phyloP scores from a whole-genome alignment of 2,888 invertebrate genomes.

The Pardosa pseudoannulata region DNA sequence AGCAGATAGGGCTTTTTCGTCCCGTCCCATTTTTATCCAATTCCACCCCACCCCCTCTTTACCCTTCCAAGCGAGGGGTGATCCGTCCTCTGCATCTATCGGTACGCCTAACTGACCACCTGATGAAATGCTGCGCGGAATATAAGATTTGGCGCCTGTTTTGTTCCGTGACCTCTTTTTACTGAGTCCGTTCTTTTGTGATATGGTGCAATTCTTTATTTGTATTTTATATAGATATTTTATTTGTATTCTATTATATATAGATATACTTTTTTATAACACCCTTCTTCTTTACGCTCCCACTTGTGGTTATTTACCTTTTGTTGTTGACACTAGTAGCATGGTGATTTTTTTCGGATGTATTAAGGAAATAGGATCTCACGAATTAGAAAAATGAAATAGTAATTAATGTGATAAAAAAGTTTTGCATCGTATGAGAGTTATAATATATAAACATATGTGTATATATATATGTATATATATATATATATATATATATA shows the following conservation, averaged over 20 bases:
- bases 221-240: too few species aligned
- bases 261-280: too few species aligned
- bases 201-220: neutral
- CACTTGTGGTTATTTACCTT: neutral
- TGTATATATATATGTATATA: too few species aligned
- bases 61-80: constrained; percentile 26
- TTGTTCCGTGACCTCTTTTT: constrained; percentile 15
- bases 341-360: too few species aligned
- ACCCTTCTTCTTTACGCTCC: neutral
- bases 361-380: too few species aligned
- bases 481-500: too few species aligned
- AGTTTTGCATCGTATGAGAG: too few species aligned
- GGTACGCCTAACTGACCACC: constrained; percentile 49
- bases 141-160: constrained; percentile 60
- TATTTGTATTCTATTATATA: too few species aligned
- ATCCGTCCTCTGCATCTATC: constrained; percentile 52
- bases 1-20: constrained; percentile 49
- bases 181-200: neutral
- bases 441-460: too few species aligned
- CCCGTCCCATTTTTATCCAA: constrained; percentile 29
- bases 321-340: too few species aligned
- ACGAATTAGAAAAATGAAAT: too few species aligned
- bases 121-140: constrained; percentile 61
- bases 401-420: too few species aligned
- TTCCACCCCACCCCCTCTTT: constrained; percentile 14